Evolutionary conservation across 1,140 invertebrate species (phyloP).

Genomic region (Chironomus tepperi): DNA sequence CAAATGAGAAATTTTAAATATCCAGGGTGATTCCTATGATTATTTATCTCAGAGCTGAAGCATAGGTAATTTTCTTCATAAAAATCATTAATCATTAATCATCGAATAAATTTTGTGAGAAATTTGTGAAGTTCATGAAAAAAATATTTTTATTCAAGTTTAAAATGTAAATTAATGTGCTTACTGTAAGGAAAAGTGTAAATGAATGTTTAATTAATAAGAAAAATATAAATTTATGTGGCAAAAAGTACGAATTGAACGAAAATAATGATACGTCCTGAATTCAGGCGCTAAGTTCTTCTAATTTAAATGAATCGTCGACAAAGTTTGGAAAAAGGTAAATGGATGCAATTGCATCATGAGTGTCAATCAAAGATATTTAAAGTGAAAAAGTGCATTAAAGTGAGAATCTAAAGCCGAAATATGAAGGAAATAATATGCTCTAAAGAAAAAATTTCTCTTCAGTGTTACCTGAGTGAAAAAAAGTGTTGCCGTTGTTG

Average conservation of each 20-base stretch:
- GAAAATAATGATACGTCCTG: slow-evolving; percentile 7
- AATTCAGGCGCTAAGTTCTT: slow-evolving; percentile 19
- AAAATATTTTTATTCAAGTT: background rate
- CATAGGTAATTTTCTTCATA: slow-evolving; percentile 7
- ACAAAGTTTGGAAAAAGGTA: slow-evolving; percentile 23
- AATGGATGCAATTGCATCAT: background rate
- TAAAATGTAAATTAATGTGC: slow-evolving; percentile 18
- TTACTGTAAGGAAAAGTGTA: slow-evolving; percentile 12
- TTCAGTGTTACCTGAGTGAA: slow-evolving; percentile 10
- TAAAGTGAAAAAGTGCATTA: background rate
- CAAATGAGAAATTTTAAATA: no score
- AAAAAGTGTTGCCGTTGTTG: slow-evolving; percentile 12
- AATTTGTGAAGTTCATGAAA: slow-evolving; percentile 9
- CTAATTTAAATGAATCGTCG: slow-evolving; percentile 23
- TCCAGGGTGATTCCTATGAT: no score
- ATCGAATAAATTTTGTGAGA: slow-evolving; percentile 26
- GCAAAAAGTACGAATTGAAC: background rate
- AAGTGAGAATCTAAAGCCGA: background rate
- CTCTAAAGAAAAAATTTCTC: slow-evolving; percentile 14
- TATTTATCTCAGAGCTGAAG: background rate
- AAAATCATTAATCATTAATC: slow-evolving; percentile 29
- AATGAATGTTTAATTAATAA: slow-evolving; percentile 4
- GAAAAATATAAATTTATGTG: slow-evolving; percentile 15
- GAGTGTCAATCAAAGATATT: background rate
- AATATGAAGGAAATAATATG: background rate